Evolutionary conservation across 2,888 invertebrate species (phyloP).

Genomic region (Callyntrura guangdongensis): DNA sequence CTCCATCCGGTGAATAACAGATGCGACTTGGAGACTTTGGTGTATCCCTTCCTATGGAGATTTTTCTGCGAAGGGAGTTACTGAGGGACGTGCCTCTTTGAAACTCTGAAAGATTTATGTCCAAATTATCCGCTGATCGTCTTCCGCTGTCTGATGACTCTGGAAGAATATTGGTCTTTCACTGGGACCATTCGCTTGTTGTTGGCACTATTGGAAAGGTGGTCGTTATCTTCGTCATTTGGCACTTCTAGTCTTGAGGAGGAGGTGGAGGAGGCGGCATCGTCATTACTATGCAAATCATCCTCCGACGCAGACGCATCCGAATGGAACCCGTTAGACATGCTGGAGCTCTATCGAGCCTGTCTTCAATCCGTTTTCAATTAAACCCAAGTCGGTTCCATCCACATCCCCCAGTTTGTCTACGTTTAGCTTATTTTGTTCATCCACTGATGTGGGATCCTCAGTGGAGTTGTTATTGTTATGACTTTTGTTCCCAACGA

Average conservation of each 20-base stretch:
- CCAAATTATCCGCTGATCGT: slow-evolving; percentile 18
- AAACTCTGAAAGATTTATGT: slow-evolving; percentile 37
- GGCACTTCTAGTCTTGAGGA: slow-evolving; percentile 76
- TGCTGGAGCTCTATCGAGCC: slow-evolving; percentile 82
- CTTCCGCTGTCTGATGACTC: slow-evolving; percentile 43
- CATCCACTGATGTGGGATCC: not conserved
- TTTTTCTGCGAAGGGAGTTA: slow-evolving; percentile 77
- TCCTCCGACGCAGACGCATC: slow-evolving; percentile 82
- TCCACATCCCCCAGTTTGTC: slow-evolving; percentile 41
- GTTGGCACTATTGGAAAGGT: slow-evolving; percentile 63
- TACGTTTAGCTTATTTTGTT: slow-evolving; percentile 61
- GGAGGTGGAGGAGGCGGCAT: slow-evolving; percentile 71
- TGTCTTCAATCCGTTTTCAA: slow-evolving; percentile 72
- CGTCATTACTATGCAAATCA: slow-evolving; percentile 80
- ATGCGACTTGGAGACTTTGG: slow-evolving; percentile 62
- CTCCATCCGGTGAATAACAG: slow-evolving; percentile 63
- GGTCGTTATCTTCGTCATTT: slow-evolving; percentile 72
- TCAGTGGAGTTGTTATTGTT: not conserved
- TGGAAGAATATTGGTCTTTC: slow-evolving; percentile 73
- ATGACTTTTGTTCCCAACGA: slow-evolving; percentile 24
- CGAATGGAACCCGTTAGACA: slow-evolving; percentile 84
- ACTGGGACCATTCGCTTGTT: slow-evolving; percentile 79
- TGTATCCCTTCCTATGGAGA: slow-evolving; percentile 56
- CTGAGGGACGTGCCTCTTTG: slow-evolving; percentile 67
- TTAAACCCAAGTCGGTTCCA: slow-evolving; percentile 61